phyloP scores from a whole-genome alignment of 2,113 vertebrate species.

The Halcyon senegalensis region DNA sequence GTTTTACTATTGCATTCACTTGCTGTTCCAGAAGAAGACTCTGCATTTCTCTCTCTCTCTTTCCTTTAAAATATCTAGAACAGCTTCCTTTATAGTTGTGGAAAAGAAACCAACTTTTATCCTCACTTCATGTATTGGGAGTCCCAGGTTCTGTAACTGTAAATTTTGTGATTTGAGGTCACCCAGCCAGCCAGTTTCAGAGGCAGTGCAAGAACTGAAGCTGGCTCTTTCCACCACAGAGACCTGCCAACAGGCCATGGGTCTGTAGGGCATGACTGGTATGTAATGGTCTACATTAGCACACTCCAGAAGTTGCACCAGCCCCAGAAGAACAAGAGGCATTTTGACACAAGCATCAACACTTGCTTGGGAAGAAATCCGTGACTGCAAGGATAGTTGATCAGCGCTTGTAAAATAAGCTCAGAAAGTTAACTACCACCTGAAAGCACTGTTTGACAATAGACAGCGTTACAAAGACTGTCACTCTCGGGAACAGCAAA shows the following conservation, averaged over 20 bases:
- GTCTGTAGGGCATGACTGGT: background rate
- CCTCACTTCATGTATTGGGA: accelerated
- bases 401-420: background rate
- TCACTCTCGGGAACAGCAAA: background rate
- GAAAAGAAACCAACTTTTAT: background rate
- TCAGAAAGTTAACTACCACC: background rate
- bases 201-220: background rate
- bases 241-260: background rate
- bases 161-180: background rate
- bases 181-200: background rate
- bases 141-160: background rate
- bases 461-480: background rate
- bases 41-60: background rate
- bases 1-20: background rate
- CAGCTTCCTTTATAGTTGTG: background rate
- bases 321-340: background rate
- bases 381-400: background rate
- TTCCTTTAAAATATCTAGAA: background rate
- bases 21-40: background rate
- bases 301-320: accelerated
- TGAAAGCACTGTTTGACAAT: background rate
- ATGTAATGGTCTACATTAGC: background rate
- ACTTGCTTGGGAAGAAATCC: background rate
- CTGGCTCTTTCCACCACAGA: too few species aligned
- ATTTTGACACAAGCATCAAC: background rate